phyloP scores from a whole-genome alignment of 2,113 vertebrate genomes.

The Heterotilapia buettikoferi region DNA sequence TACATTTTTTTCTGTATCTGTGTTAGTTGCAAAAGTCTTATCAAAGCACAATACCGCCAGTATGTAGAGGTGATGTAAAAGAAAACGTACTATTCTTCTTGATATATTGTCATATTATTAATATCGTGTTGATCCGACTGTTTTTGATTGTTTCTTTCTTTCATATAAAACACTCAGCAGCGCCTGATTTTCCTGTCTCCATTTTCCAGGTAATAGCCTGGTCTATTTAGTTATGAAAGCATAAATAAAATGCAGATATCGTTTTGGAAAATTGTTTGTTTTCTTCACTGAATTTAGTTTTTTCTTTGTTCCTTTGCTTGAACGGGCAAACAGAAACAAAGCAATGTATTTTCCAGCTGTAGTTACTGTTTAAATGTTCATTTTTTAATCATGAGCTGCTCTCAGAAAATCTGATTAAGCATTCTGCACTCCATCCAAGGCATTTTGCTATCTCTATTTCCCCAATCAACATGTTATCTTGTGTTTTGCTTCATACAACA shows the following conservation, averaged over 20 bases:
- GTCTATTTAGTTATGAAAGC: constrained; percentile 72
- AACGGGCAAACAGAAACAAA: background rate
- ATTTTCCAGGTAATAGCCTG: constrained; percentile 65
- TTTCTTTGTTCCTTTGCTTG: background rate
- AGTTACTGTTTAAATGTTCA: constrained; percentile 11
- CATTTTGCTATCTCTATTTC: background rate
- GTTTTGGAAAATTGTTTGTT: constrained; percentile 57
- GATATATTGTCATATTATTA: constrained; percentile 71
- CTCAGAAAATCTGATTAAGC: constrained; percentile 11
- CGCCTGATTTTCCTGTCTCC: constrained; percentile 68
- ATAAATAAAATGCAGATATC: constrained; percentile 72
- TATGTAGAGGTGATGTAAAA: constrained; percentile 73
- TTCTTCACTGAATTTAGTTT: constrained; percentile 15
- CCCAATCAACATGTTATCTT: constrained; percentile 30
- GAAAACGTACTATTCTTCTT: constrained; percentile 70
- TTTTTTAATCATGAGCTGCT: constrained; percentile 5
- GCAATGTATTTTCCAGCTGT: constrained; percentile 15
- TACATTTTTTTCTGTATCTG: constrained; percentile 55
- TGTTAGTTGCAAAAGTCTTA: constrained; percentile 72
- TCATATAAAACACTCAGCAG: constrained; percentile 65
- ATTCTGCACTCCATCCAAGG: background rate
- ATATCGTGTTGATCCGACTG: constrained; percentile 62
- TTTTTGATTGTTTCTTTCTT: constrained; percentile 56
- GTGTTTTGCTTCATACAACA: constrained; percentile 11
- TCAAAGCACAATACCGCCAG: constrained; percentile 76